Base-by-base conservation (phyloP, 2,113 vertebrate genomes). In the Physeter macrocephalus region DNA sequence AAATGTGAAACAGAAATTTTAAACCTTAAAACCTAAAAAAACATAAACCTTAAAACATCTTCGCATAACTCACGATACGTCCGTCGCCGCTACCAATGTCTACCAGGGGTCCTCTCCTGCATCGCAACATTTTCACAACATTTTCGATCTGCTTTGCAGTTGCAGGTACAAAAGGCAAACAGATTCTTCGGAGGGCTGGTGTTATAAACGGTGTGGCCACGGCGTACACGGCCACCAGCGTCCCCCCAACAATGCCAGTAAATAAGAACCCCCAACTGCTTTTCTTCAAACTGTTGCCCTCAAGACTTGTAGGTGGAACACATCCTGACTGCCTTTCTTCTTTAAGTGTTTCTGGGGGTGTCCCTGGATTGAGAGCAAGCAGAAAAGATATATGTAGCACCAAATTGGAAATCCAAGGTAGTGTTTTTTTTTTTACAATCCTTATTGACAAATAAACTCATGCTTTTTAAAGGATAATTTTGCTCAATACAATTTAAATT, bases 11-110 rank as follows among this genome's bases (percentile, higher is more conserved):
- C 4, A 21, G 25, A 41, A 59, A 29, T 49, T 77, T 62, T 21
- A 36, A 75, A 46, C 11, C 54, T 27, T 57, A 36, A 57, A 57
- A 80, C 52, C 21, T 17, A 10, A 57, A 39, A 78, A 39, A 39
- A 27, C 4, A 3, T 81, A 39, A 57, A 81, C 20, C 66, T n/a
- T 9, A 25, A 34, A 17, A 5, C 0, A 1, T 39, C 17, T 74
- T 3, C 18, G 5, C 1, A 0, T 0, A 34, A 99, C 99, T 99
- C 98, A 99, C 99, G 96, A 99, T 98, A 18, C 99, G 99, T 9
- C 99, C 99, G 81, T 99, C 99, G 1, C 99, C 99, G 0, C 99
- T 99, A 3, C 99, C 99, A 1, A 99, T 98, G 96, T 99, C 99
- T 72, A 99, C 99, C 17, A 99, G 95, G 0, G 98, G 97, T 46